Evolutionary conservation across 2,113 vertebrate species (phyloP).

Genomic region (Panthera leo): DNA sequence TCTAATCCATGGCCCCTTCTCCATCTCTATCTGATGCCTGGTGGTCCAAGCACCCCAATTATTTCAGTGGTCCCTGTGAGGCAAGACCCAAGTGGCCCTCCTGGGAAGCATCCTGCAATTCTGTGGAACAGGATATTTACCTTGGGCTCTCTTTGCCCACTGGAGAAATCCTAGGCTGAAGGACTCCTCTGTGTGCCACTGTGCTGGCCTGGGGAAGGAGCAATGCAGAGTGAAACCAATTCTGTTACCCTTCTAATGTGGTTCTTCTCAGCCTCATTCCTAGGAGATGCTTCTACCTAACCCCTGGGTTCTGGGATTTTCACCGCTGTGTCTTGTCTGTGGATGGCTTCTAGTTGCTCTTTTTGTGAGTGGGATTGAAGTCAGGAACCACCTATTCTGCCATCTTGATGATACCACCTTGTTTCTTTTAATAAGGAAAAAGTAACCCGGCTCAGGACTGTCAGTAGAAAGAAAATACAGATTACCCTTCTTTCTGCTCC

Average conservation of each 20-base stretch:
- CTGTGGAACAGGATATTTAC: neutral
- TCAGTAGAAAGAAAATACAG: neutral
- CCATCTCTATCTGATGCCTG: neutral
- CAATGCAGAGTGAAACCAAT: neutral
- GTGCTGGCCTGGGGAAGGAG: too few species aligned
- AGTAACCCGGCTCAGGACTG: neutral
- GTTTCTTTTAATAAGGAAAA: conserved; percentile 11
- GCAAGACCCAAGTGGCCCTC: neutral
- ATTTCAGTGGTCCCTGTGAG: neutral
- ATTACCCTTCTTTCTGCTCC: neutral
- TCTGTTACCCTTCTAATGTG: neutral
- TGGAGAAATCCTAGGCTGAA: neutral
- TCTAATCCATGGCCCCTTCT: neutral
- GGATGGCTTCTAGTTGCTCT: neutral
- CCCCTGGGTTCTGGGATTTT: neutral
- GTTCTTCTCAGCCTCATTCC: neutral
- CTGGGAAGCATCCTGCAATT: neutral
- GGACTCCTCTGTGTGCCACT: neutral
- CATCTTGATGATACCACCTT: neutral
- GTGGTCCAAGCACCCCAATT: neutral
- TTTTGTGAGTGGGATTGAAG: neutral
- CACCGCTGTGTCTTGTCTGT: neutral
- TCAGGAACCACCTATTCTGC: neutral
- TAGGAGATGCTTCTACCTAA: neutral
- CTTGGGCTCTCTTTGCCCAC: neutral